phyloP scores from a whole-genome alignment of 1,140 invertebrate genomes.

The Drosophila watanabei region DNA sequence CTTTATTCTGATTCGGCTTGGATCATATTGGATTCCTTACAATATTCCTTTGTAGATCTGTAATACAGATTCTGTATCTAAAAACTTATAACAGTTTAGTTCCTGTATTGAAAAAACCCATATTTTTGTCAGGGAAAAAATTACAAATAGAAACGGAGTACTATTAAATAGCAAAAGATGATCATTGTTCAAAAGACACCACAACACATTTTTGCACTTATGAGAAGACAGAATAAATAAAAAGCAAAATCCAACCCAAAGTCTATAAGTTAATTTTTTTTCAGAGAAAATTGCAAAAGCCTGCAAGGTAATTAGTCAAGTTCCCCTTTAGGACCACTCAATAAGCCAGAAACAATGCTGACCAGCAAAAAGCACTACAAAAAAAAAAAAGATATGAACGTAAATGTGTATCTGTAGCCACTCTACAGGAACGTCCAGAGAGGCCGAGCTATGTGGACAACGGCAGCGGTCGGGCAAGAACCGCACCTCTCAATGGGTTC shows the following conservation, averaged over 20 bases:
- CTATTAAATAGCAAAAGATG: neutral
- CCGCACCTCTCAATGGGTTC: slow-evolving; percentile 45
- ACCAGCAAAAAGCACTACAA: slow-evolving; percentile 13
- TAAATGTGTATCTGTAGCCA: slow-evolving; percentile 28
- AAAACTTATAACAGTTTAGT: neutral
- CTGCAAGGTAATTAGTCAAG: slow-evolving; percentile 43
- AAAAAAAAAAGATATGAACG: slow-evolving; percentile 9
- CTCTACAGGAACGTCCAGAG: slow-evolving; percentile 20
- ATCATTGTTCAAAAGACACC: neutral
- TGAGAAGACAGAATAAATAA: neutral
- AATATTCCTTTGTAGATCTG: neutral
- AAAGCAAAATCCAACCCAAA: neutral
- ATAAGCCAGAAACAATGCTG: slow-evolving; percentile 40
- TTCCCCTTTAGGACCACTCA: slow-evolving; percentile 32
- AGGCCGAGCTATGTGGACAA: slow-evolving; percentile 19
- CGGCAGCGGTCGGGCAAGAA: slow-evolving; percentile 26
- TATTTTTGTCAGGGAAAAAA: neutral
- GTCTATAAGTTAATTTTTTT: neutral
- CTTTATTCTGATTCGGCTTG: neutral
- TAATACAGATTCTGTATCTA: neutral
- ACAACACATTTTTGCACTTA: slow-evolving; percentile 7
- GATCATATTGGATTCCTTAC: neutral
- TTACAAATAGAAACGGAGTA: neutral
- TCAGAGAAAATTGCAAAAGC: slow-evolving; percentile 13
- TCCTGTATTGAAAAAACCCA: neutral